phyloP scores from a whole-genome alignment of 2,888 invertebrate genomes.

The Caenorhabditis sp. region DNA sequence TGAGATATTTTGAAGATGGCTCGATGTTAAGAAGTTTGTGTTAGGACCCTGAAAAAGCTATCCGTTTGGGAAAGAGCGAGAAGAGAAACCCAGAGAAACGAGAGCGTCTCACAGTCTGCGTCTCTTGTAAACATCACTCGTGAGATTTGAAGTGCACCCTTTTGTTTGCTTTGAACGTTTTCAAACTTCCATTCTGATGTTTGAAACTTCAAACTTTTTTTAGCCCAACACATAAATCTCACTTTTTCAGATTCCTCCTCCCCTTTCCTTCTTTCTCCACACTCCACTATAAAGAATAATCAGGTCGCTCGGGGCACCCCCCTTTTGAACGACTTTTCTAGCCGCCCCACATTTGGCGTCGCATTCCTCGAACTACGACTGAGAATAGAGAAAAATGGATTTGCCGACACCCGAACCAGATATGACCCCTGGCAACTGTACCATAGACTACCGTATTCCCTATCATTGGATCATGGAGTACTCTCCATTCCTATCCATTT shows the following conservation, averaged over 20 bases:
- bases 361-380: neutral
- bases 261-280: neutral
- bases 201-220: too few species aligned
- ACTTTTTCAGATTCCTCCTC: neutral
- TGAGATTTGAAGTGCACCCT: too few species aligned
- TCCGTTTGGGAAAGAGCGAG: too few species aligned
- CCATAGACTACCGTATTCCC: constrained; percentile 52
- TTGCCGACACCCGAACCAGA: constrained; percentile 15
- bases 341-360: neutral
- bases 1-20: too few species aligned
- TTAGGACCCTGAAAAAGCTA: too few species aligned
- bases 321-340: neutral
- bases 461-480: constrained; percentile 55
- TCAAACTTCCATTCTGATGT: too few species aligned
- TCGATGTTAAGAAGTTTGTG: too few species aligned
- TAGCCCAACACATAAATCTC: neutral
- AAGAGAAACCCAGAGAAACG: too few species aligned
- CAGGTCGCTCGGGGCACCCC: neutral
- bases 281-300: constrained; percentile 13
- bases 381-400: too few species aligned
- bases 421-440: constrained; percentile 43
- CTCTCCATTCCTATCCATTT: constrained; percentile 50
- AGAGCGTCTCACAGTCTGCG: too few species aligned
- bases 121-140: too few species aligned
- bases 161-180: too few species aligned